Evolutionary conservation across 2,888 invertebrate species (phyloP), one percentile per base, ranked within the genome.

Genomic region (Nyleta sp.): DNA sequence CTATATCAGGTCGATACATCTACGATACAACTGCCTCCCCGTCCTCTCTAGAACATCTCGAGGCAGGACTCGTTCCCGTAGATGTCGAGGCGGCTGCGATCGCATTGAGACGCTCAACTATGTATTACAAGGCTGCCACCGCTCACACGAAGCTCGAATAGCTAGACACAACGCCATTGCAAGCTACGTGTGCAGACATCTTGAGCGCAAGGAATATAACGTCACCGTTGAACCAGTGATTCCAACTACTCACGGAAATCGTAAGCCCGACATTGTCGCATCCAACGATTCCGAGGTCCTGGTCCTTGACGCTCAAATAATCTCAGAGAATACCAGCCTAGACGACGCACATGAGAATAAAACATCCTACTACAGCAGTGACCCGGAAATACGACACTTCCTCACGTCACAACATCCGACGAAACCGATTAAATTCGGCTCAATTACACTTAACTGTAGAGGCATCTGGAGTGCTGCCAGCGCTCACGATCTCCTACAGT

Each of bases 81-180:
- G 7, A 3, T 81, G 81, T 67, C 81, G 88, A 40, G 87, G 84
- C 1, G 86, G 86, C 2, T 89, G 88, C 76, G 52, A 55, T 44
- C 72, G 78, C 1, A 55, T 60, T 38, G 88, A 89, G 73, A 87
- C 89, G 0, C 82, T 85, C 33, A 84, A 84, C 22, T 88, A 88
- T 35, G 53, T 85, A 6, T 77, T 88, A 18, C 88, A 89, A 38
- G 57, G 77, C 28, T 88, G 88, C 68, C 64, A 67, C 24, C 48
- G 86, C n/a, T 88, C 88, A 0, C 88, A 90, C 71, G 87, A 87
- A 80, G 87, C 84, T 2, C 75, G 87, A 2, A 76, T 89, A 0
- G 44, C 79, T 22, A 80, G 89, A 3, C 89, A 90, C 46, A 81
- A 88, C 7, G 84, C 79, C 18, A 1, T 53, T 0, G 33, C 7